A percentile compares a stretch with the other conserved stretches of the same genome.
Conservation (phyloP, 2,113 vertebrate species). For the Nerophis lumbriciformis region DNA sequence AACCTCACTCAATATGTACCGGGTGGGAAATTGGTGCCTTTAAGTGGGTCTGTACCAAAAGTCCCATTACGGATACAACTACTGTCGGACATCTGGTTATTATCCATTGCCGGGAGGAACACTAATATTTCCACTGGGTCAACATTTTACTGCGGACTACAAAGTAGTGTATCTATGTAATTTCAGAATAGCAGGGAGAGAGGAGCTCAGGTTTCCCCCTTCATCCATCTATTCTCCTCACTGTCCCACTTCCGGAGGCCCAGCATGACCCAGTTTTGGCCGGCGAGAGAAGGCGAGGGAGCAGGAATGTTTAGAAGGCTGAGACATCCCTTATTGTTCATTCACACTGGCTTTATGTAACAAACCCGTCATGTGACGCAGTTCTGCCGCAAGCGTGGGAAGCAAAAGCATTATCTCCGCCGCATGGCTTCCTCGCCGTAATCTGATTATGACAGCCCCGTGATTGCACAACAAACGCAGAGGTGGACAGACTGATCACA, state of each 20-base stretch:
- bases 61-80: too few species aligned
- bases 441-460: slow-evolving; percentile 64
- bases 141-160: slow-evolving; percentile 3
- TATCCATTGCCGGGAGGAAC: slow-evolving; percentile 7
- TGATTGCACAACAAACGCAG: slow-evolving; percentile 50
- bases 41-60: too few species aligned
- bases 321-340: slow-evolving; percentile 73
- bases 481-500: slow-evolving; percentile 18
- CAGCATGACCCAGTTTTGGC: slow-evolving; percentile 67
- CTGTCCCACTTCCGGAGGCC: slow-evolving; percentile 63
- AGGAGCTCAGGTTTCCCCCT: slow-evolving; percentile 38
- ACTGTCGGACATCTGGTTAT: not conserved
- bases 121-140: slow-evolving; percentile 20
- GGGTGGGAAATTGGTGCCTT: too few species aligned
- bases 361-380: slow-evolving; percentile 59
- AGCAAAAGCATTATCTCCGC: slow-evolving; percentile 60
- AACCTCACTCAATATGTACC: too few species aligned
- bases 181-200: slow-evolving; percentile 9
- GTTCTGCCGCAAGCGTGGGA: slow-evolving; percentile 61
- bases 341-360: slow-evolving; percentile 71
- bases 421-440: slow-evolving; percentile 57
- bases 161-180: not conserved
- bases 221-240: slow-evolving; percentile 50
- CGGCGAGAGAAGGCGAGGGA: slow-evolving; percentile 35
- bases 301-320: slow-evolving; percentile 67